Evolutionary conservation across 2,113 vertebrate species (phyloP).

Genomic region (Phaethon lepturus): DNA sequence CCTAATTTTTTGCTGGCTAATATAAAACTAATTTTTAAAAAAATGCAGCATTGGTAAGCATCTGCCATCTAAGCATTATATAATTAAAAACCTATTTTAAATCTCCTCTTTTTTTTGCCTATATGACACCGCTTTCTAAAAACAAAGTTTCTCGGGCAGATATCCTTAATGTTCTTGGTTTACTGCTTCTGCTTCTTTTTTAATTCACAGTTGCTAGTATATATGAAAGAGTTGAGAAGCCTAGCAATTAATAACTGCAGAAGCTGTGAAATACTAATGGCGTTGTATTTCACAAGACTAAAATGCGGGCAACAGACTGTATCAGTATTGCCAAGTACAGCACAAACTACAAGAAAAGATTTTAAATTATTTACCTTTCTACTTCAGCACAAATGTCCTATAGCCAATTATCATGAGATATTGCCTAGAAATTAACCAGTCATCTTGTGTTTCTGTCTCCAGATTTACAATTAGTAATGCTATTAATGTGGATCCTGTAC

Average conservation of each 20-base stretch:
- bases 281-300: constrained; percentile 16
- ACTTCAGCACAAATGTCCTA: constrained; percentile 79
- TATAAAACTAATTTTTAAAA: not conserved
- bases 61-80: not conserved
- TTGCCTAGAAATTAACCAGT: constrained; percentile 83
- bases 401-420: constrained; percentile 85
- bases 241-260: constrained; percentile 14
- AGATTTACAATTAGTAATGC: constrained; percentile 88
- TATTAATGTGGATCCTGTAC: constrained; percentile 88
- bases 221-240: constrained; percentile 1
- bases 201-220: constrained; percentile 14
- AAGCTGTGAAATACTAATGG: constrained; percentile 8
- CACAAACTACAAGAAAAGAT: constrained; percentile 57
- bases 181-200: not conserved
- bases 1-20: not conserved
- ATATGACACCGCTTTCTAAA: not conserved
- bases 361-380: constrained; percentile 86
- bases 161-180: not conserved
- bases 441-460: constrained; percentile 81
- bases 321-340: constrained; percentile 30
- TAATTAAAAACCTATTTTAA: not conserved
- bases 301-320: constrained; percentile 8
- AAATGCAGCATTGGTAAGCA: not conserved
- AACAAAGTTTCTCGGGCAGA: not conserved
- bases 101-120: not conserved